A percentile compares a stretch with the other conserved stretches of the same genome.
These are phyloP conservation scores for Drosophila kokeensis DNA, from an alignment of 2,888 invertebrate genomes.

Conservation along the genomic window DNA sequence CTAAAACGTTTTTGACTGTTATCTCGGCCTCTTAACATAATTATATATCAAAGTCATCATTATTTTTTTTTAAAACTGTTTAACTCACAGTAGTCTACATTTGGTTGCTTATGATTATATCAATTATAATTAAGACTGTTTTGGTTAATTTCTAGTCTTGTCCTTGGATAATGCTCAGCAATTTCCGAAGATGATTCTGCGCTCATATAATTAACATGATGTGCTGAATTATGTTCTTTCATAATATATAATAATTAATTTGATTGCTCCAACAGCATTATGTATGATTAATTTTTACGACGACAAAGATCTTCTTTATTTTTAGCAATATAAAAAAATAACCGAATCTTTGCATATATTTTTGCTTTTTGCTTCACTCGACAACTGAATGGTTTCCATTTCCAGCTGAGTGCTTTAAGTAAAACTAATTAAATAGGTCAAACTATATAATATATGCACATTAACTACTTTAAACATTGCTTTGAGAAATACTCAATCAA, in stretches of 20 bases:
- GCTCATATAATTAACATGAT: background rate
- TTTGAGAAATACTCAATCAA: background rate
- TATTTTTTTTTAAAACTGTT: conserved; percentile 26
- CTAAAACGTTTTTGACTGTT: conserved; percentile 9
- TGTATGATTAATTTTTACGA: background rate
- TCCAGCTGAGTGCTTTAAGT: background rate
- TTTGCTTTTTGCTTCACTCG: background rate
- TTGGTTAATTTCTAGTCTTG: conserved; percentile 3
- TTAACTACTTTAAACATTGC: background rate
- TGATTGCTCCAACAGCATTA: background rate
- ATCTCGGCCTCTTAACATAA: conserved; percentile 22
- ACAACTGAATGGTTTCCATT: background rate
- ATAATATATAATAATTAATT: no score
- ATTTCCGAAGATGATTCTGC: background rate
- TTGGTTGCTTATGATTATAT: conserved; percentile 6
- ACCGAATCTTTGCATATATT: background rate
- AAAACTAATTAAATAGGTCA: background rate
- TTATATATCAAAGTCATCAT: conserved; percentile 29
- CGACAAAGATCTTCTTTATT: background rate
- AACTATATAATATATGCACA: background rate
- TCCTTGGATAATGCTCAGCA: conserved; percentile 2
- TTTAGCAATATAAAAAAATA: background rate
- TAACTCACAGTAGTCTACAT: conserved; percentile 28
- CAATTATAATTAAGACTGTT: conserved; percentile 8
- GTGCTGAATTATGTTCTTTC: background rate